Evolutionary conservation across 2,888 invertebrate genomes (phyloP).

Genomic region (Chironomus tentans): DNA sequence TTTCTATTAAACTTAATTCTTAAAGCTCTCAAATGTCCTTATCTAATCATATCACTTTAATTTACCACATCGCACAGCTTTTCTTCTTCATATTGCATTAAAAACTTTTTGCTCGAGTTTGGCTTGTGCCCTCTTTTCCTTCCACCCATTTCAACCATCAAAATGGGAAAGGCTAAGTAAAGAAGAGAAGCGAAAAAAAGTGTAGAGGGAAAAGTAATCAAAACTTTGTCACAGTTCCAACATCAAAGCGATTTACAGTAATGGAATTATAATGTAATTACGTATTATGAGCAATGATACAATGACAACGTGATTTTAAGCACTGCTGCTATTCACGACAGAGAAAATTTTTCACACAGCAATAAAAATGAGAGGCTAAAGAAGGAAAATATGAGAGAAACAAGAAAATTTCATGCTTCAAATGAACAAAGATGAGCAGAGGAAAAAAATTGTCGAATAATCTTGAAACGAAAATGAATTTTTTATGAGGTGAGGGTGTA

Average conservation of each 20-base stretch:
- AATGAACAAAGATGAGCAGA: background rate
- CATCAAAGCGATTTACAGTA: slow-evolving; percentile 17
- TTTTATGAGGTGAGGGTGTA: background rate
- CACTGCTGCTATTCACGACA: background rate
- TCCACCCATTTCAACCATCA: background rate
- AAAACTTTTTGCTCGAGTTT: background rate
- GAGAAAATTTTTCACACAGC: background rate
- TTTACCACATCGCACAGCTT: background rate
- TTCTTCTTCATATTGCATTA: background rate
- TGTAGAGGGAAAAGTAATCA: slow-evolving; percentile 12
- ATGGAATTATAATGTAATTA: slow-evolving; percentile 26
- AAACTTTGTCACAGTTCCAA: slow-evolving; percentile 22
- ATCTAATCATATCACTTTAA: too few species aligned
- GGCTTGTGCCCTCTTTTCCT: background rate
- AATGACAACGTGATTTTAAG: slow-evolving; percentile 21
- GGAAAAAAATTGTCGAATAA: background rate
- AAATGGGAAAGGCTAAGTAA: slow-evolving; percentile 11
- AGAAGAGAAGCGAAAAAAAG: background rate
- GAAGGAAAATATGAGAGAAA: background rate
- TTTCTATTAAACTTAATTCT: too few species aligned
- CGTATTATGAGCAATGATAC: slow-evolving; percentile 11
- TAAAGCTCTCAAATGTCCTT: too few species aligned
- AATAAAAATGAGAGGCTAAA: too few species aligned
- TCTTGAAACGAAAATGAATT: slow-evolving; percentile 2
- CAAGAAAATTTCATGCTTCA: slow-evolving; percentile 9